Base-by-base conservation (phyloP, 2,113 vertebrate genomes). In the Cariama cristata region DNA sequence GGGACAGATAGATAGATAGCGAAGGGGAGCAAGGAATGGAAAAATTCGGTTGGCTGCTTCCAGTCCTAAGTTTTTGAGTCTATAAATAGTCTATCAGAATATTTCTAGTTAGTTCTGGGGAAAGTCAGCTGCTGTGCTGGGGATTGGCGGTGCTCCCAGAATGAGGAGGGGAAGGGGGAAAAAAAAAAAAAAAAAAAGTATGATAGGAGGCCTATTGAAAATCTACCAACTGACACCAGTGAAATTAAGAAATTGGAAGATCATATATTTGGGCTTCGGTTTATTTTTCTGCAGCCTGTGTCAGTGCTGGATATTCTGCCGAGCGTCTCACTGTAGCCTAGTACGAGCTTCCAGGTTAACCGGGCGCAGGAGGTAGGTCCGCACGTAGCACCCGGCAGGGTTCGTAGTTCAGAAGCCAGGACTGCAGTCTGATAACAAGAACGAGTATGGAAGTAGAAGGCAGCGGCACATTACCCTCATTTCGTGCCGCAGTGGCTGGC, bases 21-120 rank as follows among this genome's bases (percentile, higher is more conserved):
- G 0, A 66, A 95, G 81, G 67, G 52, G 80, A 97, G 60, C 85
- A 90, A 96, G 87, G 93, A 95, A 89, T 96, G 94, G 95, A 97
- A 98, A 97, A 98, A 97, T 95, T 96, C 64, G 94, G 88, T 96
- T 97, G 97, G 77, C 92, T 96, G 93, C 91, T 97, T 94, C 86
- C 77, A 96, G 91, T 79, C 94, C 93, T 90, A 92, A 97, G 92
- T 95, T 97, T 97, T 97, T 95, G 64, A 96, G 79, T 95, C 96
- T 98, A 97, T 96, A 79, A 73, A 97, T 97, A 98, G 91, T 96
- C 94, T 95, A 97, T 93, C 59, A 93, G 97, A 97, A 97, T 98
- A 97, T 97, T 98, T 97, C 96, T 97, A 95, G 95, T 96, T 97
- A 95, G 96, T 96, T 97, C 95, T 97, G 92, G 95, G 95, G 94